Evolutionary conservation across 2,797 vertebrate species (phyloP).

Genomic region (Tachyglossus aculeatus): DNA sequence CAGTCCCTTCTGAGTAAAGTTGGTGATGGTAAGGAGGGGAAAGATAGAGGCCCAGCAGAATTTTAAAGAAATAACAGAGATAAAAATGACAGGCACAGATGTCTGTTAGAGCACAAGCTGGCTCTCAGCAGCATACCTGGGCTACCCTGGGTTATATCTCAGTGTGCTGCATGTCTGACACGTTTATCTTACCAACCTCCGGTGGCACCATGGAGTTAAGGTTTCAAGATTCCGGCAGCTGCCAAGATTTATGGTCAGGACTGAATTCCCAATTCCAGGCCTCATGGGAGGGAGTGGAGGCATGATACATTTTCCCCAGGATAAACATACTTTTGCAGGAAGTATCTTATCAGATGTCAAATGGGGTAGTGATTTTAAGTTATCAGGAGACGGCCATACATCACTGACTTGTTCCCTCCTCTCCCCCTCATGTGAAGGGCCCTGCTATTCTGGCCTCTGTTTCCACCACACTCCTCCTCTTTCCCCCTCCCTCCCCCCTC

Average conservation of each 20-base stretch:
- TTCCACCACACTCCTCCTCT: too few relatives aligned
- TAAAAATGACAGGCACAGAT: not conserved
- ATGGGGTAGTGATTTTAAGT: slow-evolving; percentile 12
- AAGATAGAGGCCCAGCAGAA: not conserved
- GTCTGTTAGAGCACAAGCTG: not conserved
- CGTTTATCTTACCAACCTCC: not conserved
- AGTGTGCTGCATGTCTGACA: not conserved
- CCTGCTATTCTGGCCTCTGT: not conserved
- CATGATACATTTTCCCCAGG: slow-evolving; percentile 60
- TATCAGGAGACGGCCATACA: slow-evolving; percentile 37
- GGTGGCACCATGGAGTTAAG: not conserved
- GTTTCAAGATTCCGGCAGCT: not conserved
- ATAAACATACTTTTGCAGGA: slow-evolving; percentile 66
- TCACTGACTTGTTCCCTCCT: slow-evolving; percentile 1
- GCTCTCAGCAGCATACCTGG: not conserved
- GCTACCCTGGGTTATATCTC: not conserved
- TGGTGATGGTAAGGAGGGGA: too few relatives aligned
- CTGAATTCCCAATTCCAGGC: not conserved
- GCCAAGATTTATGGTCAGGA: not conserved
- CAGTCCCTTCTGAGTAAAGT: not conserved
- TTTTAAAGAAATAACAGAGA: slow-evolving; percentile 20
- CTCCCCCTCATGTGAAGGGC: slow-evolving; percentile 4
- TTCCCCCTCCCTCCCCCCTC: not conserved
- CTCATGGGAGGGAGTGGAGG: slow-evolving; percentile 43
- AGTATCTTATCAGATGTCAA: slow-evolving; percentile 65